Conservation (phyloP, 2,797 vertebrate species). For the Gymnopithys bicolor region DNA sequence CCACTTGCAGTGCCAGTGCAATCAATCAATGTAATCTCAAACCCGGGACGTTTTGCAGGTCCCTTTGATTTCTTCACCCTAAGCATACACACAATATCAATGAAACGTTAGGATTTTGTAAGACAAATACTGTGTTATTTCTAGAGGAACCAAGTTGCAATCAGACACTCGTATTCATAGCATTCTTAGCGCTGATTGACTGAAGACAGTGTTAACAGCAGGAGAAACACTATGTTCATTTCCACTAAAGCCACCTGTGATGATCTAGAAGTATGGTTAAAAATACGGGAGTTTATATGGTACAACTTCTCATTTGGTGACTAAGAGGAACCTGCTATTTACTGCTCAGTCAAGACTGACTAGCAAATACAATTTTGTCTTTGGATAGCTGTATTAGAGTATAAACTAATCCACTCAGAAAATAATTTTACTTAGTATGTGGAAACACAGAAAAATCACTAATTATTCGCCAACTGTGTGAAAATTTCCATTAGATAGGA, state of each 20-base stretch:
- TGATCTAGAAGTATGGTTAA: constrained; percentile 7
- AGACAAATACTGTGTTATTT: background rate
- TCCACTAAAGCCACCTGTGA: constrained; percentile 3
- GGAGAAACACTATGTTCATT: background rate
- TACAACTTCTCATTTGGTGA: constrained; percentile 27
- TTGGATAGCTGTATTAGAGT: background rate
- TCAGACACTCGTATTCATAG: background rate
- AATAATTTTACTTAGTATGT: constrained; percentile 1
- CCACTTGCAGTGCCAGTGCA: background rate
- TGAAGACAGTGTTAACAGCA: constrained; percentile 5
- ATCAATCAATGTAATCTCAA: background rate
- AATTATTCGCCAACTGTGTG: background rate
- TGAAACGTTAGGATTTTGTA: background rate
- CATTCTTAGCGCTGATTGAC: background rate
- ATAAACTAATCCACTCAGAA: background rate
- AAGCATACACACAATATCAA: background rate
- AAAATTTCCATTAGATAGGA: background rate
- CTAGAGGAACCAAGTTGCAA: background rate
- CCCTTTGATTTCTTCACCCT: background rate
- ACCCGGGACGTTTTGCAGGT: background rate
- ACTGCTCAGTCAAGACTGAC: constrained; percentile 31
- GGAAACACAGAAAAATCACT: background rate
- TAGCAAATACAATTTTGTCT: constrained; percentile 26
- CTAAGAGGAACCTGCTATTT: constrained; percentile 22
- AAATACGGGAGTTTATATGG: background rate